Conservation (phyloP, 2,888 invertebrate species). For the Schizotus pectinicornis region DNA sequence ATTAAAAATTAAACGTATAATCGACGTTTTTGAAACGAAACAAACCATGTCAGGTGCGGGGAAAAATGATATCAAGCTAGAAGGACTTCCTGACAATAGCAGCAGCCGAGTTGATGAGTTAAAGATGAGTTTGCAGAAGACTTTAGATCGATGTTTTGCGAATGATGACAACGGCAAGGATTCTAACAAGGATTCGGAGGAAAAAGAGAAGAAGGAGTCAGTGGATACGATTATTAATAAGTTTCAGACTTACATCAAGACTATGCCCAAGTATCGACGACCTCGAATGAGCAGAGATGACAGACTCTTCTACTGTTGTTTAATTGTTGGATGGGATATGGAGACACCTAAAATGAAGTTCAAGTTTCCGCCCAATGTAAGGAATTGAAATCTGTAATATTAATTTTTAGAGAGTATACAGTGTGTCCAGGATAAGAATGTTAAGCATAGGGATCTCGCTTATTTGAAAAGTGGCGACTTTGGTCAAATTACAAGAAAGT, state of each 20-base stretch:
- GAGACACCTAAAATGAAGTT: constrained; percentile 74
- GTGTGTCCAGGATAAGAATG: no score
- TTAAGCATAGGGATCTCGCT: no score
- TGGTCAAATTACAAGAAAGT: no score
- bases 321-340: constrained; percentile 71
- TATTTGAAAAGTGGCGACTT: no score
- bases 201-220: constrained; percentile 22
- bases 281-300: constrained; percentile 57
- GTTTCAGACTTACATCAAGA: constrained; percentile 57
- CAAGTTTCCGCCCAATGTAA: constrained; percentile 72
- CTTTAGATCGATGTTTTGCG: constrained; percentile 46
- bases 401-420: no score
- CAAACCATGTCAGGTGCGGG: constrained; percentile 52
- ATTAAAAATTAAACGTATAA: constrained; percentile 49
- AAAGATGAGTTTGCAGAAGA: constrained; percentile 42
- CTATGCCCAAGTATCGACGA: constrained; percentile 66
- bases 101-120: constrained; percentile 43
- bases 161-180: constrained; percentile 29
- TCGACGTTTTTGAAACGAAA: constrained; percentile 48
- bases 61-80: constrained; percentile 8
- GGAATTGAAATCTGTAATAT: constrained; percentile 43
- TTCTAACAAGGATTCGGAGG: constrained; percentile 33
- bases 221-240: constrained; percentile 44
- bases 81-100: constrained; percentile 19
- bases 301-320: constrained; percentile 69